Evolutionary conservation across 2,797 vertebrate species (phyloP), one percentile per base, ranked within the genome.

Genomic region (Psittacula derbiana): DNA sequence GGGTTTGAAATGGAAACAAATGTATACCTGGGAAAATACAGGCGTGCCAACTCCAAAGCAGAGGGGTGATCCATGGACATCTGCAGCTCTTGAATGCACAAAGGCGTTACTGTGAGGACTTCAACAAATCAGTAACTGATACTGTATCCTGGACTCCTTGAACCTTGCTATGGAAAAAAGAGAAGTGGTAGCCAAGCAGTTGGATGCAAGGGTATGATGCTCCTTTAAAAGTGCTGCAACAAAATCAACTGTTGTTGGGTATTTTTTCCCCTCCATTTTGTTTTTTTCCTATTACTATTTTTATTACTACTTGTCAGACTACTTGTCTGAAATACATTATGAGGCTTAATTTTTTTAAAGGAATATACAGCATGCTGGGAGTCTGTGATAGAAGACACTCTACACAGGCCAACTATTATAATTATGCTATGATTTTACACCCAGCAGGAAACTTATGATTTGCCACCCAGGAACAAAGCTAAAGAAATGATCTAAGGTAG

Each of bases 381-480:
- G 70, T 74, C 95, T 87, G 79, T 17, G 72, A 91, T 85, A 64
- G 67, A 93, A 90, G 91, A 80, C 88, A 73, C 88, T 91, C 87
- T 57, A 49, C 79, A 67, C 93, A 94, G 93, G 86, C 96, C 92
- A 96, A 93, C 94, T 83, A 93, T 93, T 74, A 71, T 90, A 96
- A 95, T 96, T 97, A 92, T 30, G 64, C 78, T 85, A 90, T 92
- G 96, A 96, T 94, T 96, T 94, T 97, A 93, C 1, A 1, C 96
- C 78, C 92, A 95, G 93, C 93, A 93, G 95, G 94, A 93, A 95
- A 94, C 86, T 88, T 92, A 94, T 70, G 86, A 95, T 96, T 96
- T 94, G 93, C 96, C 96, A 96, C 95, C 96, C 91, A 95, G 96
- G 95, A 92, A 94, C 86, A 95, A 93, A 97, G 86, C 93, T 95